Percentiles rank a stretch among this genome's conserved stretches.
These are phyloP conservation scores for Lepidocyrtinus sp. DNA, from an alignment of 2,888 invertebrate genomes.

Conservation along the genomic window DNA sequence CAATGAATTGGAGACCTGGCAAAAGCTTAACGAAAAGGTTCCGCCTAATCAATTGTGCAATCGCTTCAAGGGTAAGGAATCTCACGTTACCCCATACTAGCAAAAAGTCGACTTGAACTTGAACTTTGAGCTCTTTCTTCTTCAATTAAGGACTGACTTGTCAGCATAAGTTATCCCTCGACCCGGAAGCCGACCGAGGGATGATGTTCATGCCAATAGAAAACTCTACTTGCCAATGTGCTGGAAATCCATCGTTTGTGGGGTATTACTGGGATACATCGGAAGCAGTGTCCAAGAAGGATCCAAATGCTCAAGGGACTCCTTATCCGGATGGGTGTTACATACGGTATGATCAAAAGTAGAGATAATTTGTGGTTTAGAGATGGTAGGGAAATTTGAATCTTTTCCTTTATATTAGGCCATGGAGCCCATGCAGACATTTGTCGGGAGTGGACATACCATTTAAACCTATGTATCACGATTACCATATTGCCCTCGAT, in stretches of 20 bases:
- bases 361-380: too few relatives aligned
- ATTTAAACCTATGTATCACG: neutral
- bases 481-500: neutral
- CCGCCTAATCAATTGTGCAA: neutral
- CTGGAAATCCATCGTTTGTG: conserved; percentile 3
- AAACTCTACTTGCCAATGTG: conserved; percentile 23
- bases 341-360: too few relatives aligned
- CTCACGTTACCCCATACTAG: too few relatives aligned
- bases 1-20: conserved; percentile 2
- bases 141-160: too few relatives aligned
- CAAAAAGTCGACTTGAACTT: too few relatives aligned
- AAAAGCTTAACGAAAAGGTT: neutral
- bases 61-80: conserved; percentile 17
- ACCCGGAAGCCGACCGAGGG: neutral
- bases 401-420: too few relatives aligned
- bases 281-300: too few relatives aligned
- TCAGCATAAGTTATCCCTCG: neutral
- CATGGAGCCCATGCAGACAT: conserved; percentile 21
- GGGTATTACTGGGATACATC: neutral
- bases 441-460: conserved; percentile 1
- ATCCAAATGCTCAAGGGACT: too few relatives aligned
- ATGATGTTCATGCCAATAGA: neutral
- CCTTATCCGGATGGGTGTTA: conserved; percentile 33
- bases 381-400: too few relatives aligned
- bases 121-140: too few relatives aligned